A percentile compares a stretch with the other conserved stretches of the same genome.
Conservation (phyloP, 2,113 vertebrate genomes). For the Uropsilus gracilis region DNA sequence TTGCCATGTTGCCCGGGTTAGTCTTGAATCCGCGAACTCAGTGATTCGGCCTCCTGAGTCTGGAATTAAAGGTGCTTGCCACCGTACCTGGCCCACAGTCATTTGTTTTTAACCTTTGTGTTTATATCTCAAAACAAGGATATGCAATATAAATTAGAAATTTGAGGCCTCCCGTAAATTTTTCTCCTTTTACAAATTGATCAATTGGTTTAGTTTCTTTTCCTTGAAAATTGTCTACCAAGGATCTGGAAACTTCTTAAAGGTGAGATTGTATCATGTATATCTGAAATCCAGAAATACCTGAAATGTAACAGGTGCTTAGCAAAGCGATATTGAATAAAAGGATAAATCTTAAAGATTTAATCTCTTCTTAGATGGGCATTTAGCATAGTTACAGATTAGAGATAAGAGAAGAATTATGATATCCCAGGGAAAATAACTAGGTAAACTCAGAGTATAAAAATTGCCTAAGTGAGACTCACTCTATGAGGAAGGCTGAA, state of each 20-base stretch:
- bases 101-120: not conserved
- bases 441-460: not conserved
- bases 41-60: no score
- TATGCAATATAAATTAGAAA: not conserved
- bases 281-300: conserved; percentile 32
- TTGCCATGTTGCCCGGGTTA: no score
- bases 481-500: not conserved
- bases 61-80: no score
- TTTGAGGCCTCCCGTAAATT: not conserved
- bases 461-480: conserved; percentile 15
- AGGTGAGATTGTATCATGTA: not conserved
- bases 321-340: conserved; percentile 5
- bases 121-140: conserved; percentile 1
- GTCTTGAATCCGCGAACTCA: no score
- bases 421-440: not conserved
- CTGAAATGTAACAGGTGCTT: not conserved
- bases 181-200: conserved; percentile 9
- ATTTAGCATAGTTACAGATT: not conserved
- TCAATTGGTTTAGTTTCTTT: not conserved
- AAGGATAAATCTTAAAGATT: not conserved
- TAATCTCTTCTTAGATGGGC: not conserved
- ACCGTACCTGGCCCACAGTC: no score
- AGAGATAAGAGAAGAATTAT: not conserved
- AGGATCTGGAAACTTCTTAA: not conserved
- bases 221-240: not conserved